phyloP scores from a whole-genome alignment of 2,888 invertebrate species.

The Carcina quercana region DNA sequence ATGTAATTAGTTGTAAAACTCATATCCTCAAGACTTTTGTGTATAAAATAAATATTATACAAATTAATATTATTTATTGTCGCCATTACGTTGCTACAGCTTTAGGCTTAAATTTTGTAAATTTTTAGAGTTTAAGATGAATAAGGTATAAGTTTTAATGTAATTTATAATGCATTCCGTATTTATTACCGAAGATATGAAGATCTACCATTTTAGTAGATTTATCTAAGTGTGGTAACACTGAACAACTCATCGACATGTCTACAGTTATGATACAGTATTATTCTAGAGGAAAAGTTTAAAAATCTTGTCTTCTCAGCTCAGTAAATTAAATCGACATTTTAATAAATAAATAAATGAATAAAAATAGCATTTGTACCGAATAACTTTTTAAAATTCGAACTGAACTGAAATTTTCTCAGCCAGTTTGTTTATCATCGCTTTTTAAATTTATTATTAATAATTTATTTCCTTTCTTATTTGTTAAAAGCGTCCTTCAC shows the following conservation, averaged over 20 bases:
- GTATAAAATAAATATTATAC: background rate
- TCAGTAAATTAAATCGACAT: background rate
- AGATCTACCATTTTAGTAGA: slow-evolving; percentile 27
- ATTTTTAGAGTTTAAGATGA: slow-evolving; percentile 25
- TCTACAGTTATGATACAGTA: no score
- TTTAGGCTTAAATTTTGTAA: slow-evolving; percentile 32
- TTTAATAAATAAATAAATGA: background rate
- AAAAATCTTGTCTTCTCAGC: background rate
- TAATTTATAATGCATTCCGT: slow-evolving; percentile 32
- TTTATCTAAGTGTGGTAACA: slow-evolving; percentile 25
- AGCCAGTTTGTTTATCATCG: no score
- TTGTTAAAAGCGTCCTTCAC: no score
- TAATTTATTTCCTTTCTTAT: no score
- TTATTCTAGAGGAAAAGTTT: slow-evolving; percentile 41
- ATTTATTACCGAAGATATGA: slow-evolving; percentile 29
- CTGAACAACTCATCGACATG: slow-evolving; percentile 48
- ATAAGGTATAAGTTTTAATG: slow-evolving; percentile 14
- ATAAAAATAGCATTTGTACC: background rate
- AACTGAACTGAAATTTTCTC: background rate
- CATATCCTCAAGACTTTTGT: background rate
- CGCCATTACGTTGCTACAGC: slow-evolving; percentile 34
- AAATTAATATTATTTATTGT: slow-evolving; percentile 29
- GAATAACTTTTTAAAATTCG: slow-evolving; percentile 9
- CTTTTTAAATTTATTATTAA: no score
- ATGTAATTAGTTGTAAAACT: background rate